These are phyloP conservation scores for Neodontobutis hainanensis DNA, from an alignment of 2,113 vertebrate species.

Conservation along the genomic window DNA sequence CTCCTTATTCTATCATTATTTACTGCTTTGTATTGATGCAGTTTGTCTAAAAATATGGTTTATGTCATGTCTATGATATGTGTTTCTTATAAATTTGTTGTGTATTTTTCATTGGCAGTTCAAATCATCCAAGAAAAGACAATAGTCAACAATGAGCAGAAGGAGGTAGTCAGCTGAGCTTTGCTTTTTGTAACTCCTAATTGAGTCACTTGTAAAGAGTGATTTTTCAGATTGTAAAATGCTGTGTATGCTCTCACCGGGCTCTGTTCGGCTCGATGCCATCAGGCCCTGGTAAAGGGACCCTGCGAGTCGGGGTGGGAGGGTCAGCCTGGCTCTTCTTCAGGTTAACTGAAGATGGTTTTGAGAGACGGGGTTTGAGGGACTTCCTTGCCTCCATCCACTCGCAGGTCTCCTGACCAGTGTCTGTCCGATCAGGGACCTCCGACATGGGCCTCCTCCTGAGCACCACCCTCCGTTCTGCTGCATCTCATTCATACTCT, in stretches of 20 bases:
- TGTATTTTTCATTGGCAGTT: too few relatives aligned
- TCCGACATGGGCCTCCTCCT: slow-evolving; percentile 81
- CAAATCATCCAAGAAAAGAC: too few relatives aligned
- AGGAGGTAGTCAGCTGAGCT: too few relatives aligned
- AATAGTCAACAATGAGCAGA: too few relatives aligned
- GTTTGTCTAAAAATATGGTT: too few relatives aligned
- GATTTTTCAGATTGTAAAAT: too few relatives aligned
- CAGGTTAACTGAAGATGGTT: slow-evolving; percentile 80
- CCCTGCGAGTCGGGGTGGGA: slow-evolving; percentile 83
- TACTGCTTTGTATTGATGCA: too few relatives aligned
- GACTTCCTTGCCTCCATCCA: slow-evolving; percentile 83
- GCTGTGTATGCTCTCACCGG: slow-evolving; percentile 79
- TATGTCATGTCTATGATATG: too few relatives aligned
- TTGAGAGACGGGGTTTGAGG: slow-evolving; percentile 89
- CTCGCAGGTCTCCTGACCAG: slow-evolving; percentile 68
- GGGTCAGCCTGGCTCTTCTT: slow-evolving; percentile 81
- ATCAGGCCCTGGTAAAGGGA: slow-evolving; percentile 84
- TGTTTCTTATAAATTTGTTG: too few relatives aligned
- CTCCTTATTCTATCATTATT: too few relatives aligned
- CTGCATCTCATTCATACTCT: slow-evolving; percentile 61
- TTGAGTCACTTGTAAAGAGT: too few relatives aligned
- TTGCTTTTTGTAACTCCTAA: too few relatives aligned
- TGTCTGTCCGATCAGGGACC: slow-evolving; percentile 63
- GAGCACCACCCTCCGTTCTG: slow-evolving; percentile 84
- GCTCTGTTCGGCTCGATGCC: slow-evolving; percentile 68